Conservation (phyloP, 2,888 invertebrate species). For the Onchidella celtica region DNA sequence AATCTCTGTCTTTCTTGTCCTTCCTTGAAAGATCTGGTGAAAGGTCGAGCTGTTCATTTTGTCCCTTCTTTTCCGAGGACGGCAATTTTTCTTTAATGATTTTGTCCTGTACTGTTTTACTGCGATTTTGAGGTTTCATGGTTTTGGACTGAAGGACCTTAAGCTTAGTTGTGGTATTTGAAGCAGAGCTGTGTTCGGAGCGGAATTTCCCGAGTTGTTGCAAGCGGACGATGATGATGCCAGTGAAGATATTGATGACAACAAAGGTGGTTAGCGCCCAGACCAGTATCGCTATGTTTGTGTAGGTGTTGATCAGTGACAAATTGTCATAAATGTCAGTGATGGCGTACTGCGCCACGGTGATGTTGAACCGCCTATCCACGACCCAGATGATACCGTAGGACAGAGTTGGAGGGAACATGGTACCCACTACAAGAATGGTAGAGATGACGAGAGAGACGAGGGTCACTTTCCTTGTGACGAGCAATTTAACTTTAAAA, state of each 20-base stretch:
- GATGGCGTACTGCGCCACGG: constrained; percentile 1
- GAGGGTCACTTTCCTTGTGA: constrained; percentile 10
- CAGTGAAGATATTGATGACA: not conserved
- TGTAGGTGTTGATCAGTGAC: not conserved
- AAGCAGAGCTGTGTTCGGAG: not conserved
- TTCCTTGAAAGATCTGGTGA: no score
- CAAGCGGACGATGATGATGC: constrained; percentile 16
- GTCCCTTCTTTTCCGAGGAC: no score
- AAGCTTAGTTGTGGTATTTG: no score
- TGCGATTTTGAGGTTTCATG: no score
- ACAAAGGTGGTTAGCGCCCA: not conserved
- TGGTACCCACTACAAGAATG: not conserved
- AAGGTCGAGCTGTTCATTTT: no score
- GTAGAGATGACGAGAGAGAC: not conserved
- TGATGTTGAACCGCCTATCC: not conserved
- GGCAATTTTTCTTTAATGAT: no score
- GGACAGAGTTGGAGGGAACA: not conserved
- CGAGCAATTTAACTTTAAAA: constrained; percentile 2
- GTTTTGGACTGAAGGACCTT: no score
- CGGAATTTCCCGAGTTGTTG: constrained; percentile 9
- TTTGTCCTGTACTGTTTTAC: no score
- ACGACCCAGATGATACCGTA: not conserved
- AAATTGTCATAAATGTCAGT: not conserved
- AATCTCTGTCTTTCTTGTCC: no score
- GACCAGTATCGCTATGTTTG: not conserved